phyloP scores from a whole-genome alignment of 2,113 vertebrate genomes.

The Muscicapa adusta region DNA sequence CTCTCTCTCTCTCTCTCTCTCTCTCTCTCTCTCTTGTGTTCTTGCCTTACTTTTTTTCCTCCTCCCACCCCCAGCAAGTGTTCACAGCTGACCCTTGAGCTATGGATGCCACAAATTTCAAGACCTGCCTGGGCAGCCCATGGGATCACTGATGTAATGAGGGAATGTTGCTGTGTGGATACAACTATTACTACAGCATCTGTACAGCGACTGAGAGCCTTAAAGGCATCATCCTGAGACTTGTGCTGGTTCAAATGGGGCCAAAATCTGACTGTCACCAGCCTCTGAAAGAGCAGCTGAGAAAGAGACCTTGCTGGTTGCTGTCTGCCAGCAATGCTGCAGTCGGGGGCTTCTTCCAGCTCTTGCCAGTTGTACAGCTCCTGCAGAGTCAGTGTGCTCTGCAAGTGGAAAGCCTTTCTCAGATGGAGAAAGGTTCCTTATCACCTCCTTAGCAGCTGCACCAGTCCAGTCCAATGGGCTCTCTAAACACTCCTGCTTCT shows the following conservation, averaged over 20 bases:
- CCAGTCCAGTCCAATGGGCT: background rate
- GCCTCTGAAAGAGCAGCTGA: background rate
- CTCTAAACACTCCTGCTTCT: background rate
- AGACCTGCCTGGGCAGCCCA: background rate
- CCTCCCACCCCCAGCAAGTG: rapidly evolving
- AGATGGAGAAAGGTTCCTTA: background rate
- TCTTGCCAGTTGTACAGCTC: background rate
- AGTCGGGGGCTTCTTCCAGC: background rate
- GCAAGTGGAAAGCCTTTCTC: background rate
- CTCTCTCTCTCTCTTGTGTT: background rate
- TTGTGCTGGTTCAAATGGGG: background rate
- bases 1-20: background rate
- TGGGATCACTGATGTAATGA: background rate
- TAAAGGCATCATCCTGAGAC: background rate
- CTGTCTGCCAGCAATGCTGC: background rate
- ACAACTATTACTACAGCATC: background rate
- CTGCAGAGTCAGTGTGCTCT: background rate
- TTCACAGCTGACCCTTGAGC: background rate
- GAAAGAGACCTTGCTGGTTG: background rate
- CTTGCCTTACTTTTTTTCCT: background rate
- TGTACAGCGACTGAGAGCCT: background rate
- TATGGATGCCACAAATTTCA: background rate
- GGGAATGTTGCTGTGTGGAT: background rate
- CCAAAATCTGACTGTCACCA: background rate
- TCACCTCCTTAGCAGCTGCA: background rate